A percentile compares a stretch with the other conserved stretches of the same genome.
These are phyloP conservation scores for Microplitis manilae DNA, from an alignment of 2,888 invertebrate species.

Conservation along the genomic window DNA sequence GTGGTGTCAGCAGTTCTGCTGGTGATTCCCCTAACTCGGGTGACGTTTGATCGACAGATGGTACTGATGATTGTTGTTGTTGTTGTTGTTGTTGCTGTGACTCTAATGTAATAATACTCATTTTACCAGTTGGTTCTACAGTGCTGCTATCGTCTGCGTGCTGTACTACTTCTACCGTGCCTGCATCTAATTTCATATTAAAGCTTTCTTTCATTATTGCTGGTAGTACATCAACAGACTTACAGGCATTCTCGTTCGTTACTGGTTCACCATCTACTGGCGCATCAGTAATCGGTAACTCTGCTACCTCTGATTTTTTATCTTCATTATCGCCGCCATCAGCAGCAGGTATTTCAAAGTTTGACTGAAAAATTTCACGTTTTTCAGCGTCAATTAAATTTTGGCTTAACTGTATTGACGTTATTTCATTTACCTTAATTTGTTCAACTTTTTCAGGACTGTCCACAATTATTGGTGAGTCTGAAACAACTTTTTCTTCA, in stretches of 20 bases:
- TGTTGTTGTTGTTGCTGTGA: slow-evolving; percentile 35
- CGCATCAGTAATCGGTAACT: neutral
- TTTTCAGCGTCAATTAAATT: slow-evolving; percentile 57
- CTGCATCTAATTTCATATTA: slow-evolving; percentile 62
- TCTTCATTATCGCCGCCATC: slow-evolving; percentile 48
- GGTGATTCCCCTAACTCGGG: neutral
- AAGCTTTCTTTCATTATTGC: slow-evolving; percentile 58
- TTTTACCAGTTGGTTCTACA: slow-evolving; percentile 61
- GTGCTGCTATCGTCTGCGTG: slow-evolving; percentile 66
- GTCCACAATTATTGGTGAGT: slow-evolving; percentile 27
- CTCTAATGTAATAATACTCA: slow-evolving; percentile 50
- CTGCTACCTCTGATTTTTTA: slow-evolving; percentile 16
- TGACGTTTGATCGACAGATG: neutral
- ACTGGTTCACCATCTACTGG: slow-evolving; percentile 58
- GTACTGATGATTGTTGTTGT: slow-evolving; percentile 9
- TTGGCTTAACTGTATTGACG: slow-evolving; percentile 39
- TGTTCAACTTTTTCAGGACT: slow-evolving; percentile 1
- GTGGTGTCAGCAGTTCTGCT: slow-evolving; percentile 18
- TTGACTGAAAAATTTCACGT: slow-evolving; percentile 60
- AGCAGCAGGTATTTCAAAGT: slow-evolving; percentile 44
- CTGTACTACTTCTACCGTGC: slow-evolving; percentile 70
- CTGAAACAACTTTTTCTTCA: slow-evolving; percentile 12
- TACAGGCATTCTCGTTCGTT: slow-evolving; percentile 60
- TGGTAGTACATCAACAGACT: slow-evolving; percentile 66
- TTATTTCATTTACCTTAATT: slow-evolving; percentile 58